Base-by-base conservation (phyloP, 2,113 vertebrate species). In the Petroica traversi region DNA sequence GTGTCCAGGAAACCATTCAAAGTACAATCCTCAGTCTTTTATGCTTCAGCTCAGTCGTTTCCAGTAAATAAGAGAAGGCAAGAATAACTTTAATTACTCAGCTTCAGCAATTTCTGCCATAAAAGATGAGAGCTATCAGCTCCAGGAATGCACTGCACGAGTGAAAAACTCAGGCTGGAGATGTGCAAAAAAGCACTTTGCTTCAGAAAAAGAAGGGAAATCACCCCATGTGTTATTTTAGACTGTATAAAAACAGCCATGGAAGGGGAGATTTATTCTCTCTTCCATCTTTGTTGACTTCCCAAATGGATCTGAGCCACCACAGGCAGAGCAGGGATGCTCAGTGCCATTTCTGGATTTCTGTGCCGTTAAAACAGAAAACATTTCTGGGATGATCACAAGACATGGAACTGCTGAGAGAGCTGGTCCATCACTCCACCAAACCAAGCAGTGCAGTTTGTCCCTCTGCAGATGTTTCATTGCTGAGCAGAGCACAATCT, bases 1-100 rank as follows among this genome's bases (percentile, higher is more conserved):
- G 3, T 55, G 59, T 36, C 48, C 40, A 92, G 73, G 49, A 97
- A 88, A 89, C 57, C 81, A 86, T 81, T 88, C 81, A 28, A 74
- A 92, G 43, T 46, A 46, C 88, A 86, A 84, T 41, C 59, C 77
- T 85, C 75, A 82, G 36, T 81, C 62, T 91, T 90, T 85, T 93
- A 88, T 34, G 62, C 90, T 88, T 94, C 89, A 93, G 92, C 87
- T 68, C 66, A 96, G 52, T 55, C 18, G 5, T 64, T 95, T 82
- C 83, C 79, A 96, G 62, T 96, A 97, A 95, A 87, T 88, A 97
- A 86, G 76, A 93, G 81, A 95, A 95, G 82, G 89, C 89, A 93
- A 85, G 71, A 95, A 92, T 85, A 96, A 95, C 92, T 90, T 97
- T 95, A 96, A 96, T 93, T 95, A 94, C 82, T 95, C 88, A 89